Percentiles rank a stretch among this genome's conserved stretches.
These are phyloP conservation scores for Scaptomyza polygonia DNA, from an alignment of 2,888 invertebrate genomes.

Conservation along the genomic window DNA sequence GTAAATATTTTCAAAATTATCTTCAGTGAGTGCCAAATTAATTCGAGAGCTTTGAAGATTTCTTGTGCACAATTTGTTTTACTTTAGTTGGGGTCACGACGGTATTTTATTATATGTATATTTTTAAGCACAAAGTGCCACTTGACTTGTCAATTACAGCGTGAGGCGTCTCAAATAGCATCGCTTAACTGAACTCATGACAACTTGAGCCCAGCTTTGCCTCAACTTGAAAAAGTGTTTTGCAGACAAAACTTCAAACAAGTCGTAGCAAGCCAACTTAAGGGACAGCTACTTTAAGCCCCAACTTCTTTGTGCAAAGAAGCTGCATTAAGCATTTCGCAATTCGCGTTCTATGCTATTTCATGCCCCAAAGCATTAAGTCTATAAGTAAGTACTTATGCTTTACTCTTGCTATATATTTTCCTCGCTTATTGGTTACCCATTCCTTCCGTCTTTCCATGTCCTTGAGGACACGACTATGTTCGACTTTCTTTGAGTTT, in stretches of 20 bases:
- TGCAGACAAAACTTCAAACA: background rate
- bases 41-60: too few relatives aligned
- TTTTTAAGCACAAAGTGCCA: slow-evolving; percentile 4
- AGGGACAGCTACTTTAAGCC: slow-evolving; percentile 2
- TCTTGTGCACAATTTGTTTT: background rate
- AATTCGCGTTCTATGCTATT: slow-evolving; percentile 9
- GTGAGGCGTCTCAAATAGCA: slow-evolving; percentile 19
- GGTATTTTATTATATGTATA: background rate
- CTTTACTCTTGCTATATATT: background rate
- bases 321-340: slow-evolving; percentile 26
- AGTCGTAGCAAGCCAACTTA: background rate
- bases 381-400: background rate
- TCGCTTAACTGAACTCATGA: slow-evolving; percentile 6
- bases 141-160: slow-evolving; percentile 47
- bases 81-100: too few relatives aligned
- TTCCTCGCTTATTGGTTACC: slow-evolving; percentile 17
- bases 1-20: too few relatives aligned
- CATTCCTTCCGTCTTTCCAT: slow-evolving; percentile 27
- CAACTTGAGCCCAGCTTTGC: background rate
- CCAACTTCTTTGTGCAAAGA: slow-evolving; percentile 19
- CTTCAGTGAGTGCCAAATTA: too few relatives aligned
- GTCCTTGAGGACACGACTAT: slow-evolving; percentile 41
- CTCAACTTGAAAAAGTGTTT: slow-evolving; percentile 2
- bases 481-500: slow-evolving; percentile 28
- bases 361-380: slow-evolving; percentile 22